Evolutionary conservation across 1,140 invertebrate genomes (phyloP), one percentile per base, ranked within the genome.

Genomic region (Procambarus clarkii): DNA sequence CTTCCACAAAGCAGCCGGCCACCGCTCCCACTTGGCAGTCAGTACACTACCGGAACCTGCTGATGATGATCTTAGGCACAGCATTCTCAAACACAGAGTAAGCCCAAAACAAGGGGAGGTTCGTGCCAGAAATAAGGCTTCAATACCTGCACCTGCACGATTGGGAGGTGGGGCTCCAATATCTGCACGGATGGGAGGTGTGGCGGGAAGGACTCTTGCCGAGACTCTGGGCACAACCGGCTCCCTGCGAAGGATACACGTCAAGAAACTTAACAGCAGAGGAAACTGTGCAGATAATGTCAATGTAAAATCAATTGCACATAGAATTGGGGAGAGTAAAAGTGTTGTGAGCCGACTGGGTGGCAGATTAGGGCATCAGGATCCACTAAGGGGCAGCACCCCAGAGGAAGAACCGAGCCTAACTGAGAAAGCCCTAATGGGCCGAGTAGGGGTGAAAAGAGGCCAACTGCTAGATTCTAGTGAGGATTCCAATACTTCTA

Each of bases 151-250:
- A 34, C 48, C 64, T 18, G 44, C 69, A 15, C 45, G 83, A 34
- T 24, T 85, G 2, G 83, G 83, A 11, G 83, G 83, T 21, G 64
- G 74, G 15, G 83, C 64, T 4, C 83, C 60, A n/a, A 48, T 85
- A 48, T 71, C 64, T 18, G 44, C 69, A 15, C 45, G 83, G 18
- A 21, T 85, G 2, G 83, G 83, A 11, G 83, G 83, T 21, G 64
- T 85, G 15, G 83, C 64, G 5, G 46, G 83, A 3, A 74, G 83
- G 46, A 60, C 83, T 3, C 69, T 74, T 21, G 64, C 83, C 4
- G 82, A 85, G 69, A 85, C 83, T 45, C 69, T 85, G 44, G 83
- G 83, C 58, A 50, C 18, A 21, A 81, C 15, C 2, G 48, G 45
- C n/a, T 24, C 21, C 1, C 15, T 46, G 4, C 83, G 83, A 21